These are phyloP conservation scores for Anomalospiza imberbis DNA, from an alignment of 2,797 vertebrate species.

Conservation along the genomic window DNA sequence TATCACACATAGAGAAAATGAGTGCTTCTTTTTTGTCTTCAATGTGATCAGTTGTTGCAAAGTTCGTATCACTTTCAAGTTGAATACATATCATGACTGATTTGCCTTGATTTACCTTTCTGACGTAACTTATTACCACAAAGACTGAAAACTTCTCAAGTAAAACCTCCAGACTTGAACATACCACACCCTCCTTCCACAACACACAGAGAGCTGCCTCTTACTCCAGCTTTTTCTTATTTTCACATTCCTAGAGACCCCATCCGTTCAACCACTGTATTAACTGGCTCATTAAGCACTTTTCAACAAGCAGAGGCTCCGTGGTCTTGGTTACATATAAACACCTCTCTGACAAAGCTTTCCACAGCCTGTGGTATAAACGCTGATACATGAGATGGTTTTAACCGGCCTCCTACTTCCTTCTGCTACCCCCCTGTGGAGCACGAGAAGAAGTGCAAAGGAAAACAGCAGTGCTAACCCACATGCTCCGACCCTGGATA, in stretches of 20 bases:
- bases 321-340: background rate
- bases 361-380: background rate
- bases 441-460: background rate
- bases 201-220: background rate
- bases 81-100: background rate
- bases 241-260: background rate
- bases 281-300: background rate
- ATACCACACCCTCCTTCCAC: background rate
- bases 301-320: background rate
- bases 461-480: background rate
- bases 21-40: background rate
- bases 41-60: background rate
- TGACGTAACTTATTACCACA: background rate
- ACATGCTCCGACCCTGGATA: background rate
- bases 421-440: conserved; percentile 54
- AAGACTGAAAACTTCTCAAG: background rate
- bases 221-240: background rate
- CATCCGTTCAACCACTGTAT: background rate
- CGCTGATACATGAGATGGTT: rapidly evolving
- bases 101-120: background rate
- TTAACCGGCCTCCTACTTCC: background rate
- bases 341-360: background rate
- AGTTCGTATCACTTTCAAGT: background rate
- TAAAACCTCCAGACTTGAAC: background rate
- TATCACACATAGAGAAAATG: background rate